A percentile compares a stretch with the other conserved stretches of the same genome.
Evolutionary conservation across 1,140 invertebrate genomes (phyloP).

Genomic region (Scaptomyza pallida): DNA sequence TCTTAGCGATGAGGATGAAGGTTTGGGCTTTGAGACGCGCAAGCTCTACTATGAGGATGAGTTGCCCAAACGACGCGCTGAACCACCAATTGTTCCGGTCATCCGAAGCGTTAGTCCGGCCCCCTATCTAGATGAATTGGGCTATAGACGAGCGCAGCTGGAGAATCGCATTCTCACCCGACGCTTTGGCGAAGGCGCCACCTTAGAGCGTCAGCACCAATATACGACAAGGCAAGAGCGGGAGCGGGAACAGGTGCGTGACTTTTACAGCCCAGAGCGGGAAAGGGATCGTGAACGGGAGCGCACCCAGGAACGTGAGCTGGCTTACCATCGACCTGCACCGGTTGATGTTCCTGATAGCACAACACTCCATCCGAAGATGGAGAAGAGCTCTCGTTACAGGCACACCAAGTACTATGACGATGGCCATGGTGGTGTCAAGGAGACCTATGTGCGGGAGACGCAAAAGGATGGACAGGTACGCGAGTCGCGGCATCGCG

Average conservation of each 20-base stretch:
- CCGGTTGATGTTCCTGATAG: background rate
- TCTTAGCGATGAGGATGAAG: slow-evolving; percentile 89
- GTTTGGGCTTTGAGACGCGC: slow-evolving; percentile 88
- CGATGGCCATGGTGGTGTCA: slow-evolving; percentile 84
- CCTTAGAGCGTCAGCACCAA: slow-evolving; percentile 54
- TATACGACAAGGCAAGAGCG: slow-evolving; percentile 16
- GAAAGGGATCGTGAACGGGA: slow-evolving; percentile 29
- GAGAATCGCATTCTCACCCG: slow-evolving; percentile 87
- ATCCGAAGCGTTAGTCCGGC: slow-evolving; percentile 83
- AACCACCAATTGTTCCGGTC: slow-evolving; percentile 79
- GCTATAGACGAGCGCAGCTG: slow-evolving; percentile 89
- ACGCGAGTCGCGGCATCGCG: slow-evolving; percentile 85
- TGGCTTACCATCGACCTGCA: slow-evolving; percentile 51
- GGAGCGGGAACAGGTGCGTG: slow-evolving; percentile 15
- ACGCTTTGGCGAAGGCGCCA: slow-evolving; percentile 71
- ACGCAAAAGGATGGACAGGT: slow-evolving; percentile 86
- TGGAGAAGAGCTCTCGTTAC: slow-evolving; percentile 75
- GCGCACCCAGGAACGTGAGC: slow-evolving; percentile 41
- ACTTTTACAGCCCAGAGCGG: slow-evolving; percentile 43
- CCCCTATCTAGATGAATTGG: slow-evolving; percentile 86
- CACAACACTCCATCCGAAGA: background rate
- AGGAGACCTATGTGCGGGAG: slow-evolving; percentile 85
- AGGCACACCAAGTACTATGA: slow-evolving; percentile 82
- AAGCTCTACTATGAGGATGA: slow-evolving; percentile 78
- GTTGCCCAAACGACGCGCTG: slow-evolving; percentile 63